Evolutionary conservation across 2,888 invertebrate species (phyloP).

Genomic region (Synanthedon myopaeformis): DNA sequence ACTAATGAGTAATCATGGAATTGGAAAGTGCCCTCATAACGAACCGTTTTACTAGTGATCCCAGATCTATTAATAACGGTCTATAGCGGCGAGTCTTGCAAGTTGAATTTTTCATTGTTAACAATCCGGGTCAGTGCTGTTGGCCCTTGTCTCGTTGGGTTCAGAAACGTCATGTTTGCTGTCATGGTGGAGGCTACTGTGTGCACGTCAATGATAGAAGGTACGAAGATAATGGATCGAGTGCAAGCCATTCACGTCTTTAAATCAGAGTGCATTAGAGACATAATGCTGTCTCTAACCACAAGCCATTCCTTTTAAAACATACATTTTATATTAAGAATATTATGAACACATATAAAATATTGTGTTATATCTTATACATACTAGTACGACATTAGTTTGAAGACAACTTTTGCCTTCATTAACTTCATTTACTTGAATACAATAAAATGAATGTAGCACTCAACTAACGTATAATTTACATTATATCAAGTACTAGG

Average conservation of each 20-base stretch:
- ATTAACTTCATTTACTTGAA: no score
- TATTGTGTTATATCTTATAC: no score
- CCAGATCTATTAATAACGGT: not conserved
- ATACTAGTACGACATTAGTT: no score
- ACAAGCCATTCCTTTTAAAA: not conserved
- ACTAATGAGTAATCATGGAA: no score
- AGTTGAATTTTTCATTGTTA: conserved; percentile 26
- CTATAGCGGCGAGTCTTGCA: conserved; percentile 6
- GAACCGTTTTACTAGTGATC: no score
- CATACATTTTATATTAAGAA: not conserved
- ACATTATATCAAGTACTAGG: no score
- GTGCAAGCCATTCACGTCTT: not conserved
- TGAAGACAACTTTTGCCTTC: no score
- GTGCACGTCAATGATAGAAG: not conserved
- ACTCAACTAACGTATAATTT: no score
- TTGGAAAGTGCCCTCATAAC: no score
- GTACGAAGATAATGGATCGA: not conserved
- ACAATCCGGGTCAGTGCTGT: conserved; percentile 21
- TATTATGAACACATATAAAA: not conserved
- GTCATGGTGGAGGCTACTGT: not conserved
- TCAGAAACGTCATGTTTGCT: not conserved
- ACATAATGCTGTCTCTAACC: not conserved
- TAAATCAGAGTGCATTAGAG: not conserved
- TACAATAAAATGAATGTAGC: no score
- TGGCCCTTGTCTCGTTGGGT: conserved; percentile 15